Base-by-base conservation (phyloP, 1,140 invertebrate species). In the Drusus annulatus region DNA sequence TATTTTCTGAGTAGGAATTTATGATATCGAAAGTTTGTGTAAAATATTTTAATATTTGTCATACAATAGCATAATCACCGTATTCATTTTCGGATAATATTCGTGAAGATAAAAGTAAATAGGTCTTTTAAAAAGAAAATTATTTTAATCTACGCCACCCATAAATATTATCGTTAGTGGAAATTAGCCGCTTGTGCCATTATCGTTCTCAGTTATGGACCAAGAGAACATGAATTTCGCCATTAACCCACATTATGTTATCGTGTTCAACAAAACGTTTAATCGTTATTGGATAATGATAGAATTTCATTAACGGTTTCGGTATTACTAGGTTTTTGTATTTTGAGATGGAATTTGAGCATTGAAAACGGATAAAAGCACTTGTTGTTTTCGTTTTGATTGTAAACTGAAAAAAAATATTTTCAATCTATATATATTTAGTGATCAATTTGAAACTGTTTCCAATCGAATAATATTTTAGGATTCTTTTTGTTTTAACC, bases 221-320 rank as follows among this genome's bases (percentile, higher is more conserved):
- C 3, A 16, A 63, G 0, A n/a, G 45, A 69, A 63, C 25, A 63
- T 23, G 65, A 50, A 63, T 63, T 63, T 8, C 7, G n/a, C n/a
- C n/a, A 69, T 69, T 69, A 19, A 45, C n/a, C 6, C 28, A 10
- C n/a, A 50, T 69, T 69, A 50, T n/a, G 36, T 50, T 69, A n/a
- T 50, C 36, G 45, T 69, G n/a, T 69, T 69, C 8, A 69, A 65
- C 62, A 65, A 28, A 65, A 65, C 25, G 23, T 19, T 31, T 21
- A 28, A 65, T n/a, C 62, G 21, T 65, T 65, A 65, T 65, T 69
- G 65, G 28, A 19, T 45, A 69, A 45, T 69, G 23, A 50, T 21
- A 51, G 31, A n/a, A 45, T 69, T 69, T 69, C 60, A 63, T 21
- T 16, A 16, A 63, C 23, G 23, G 60, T 28, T 25, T 21, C 23